Percentiles rank a stretch among this genome's conserved stretches.
These are phyloP conservation scores for Herpetotheres cachinnans DNA, from an alignment of 2,113 vertebrate genomes.

Conservation along the genomic window DNA sequence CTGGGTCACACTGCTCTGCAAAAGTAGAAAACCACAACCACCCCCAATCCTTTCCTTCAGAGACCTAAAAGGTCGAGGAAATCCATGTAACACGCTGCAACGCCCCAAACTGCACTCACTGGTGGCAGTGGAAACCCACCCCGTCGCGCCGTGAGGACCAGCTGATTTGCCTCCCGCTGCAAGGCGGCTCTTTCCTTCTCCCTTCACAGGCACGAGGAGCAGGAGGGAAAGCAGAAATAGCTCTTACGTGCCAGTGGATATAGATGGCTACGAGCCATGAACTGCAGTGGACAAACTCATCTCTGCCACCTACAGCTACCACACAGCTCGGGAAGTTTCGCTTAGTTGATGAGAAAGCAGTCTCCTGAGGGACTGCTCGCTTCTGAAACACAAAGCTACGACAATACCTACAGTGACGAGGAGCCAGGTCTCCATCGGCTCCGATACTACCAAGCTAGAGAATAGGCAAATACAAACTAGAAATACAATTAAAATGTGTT, in stretches of 20 bases:
- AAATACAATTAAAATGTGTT: neutral
- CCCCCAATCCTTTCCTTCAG: too few relatives aligned
- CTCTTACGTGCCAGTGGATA: fast-evolving
- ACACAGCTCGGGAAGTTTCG: neutral
- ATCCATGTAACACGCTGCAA: fast-evolving
- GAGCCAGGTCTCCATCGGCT: fast-evolving
- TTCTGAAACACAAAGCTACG: neutral
- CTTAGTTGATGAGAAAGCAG: neutral
- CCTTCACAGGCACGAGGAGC: neutral
- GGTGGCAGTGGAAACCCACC: neutral
- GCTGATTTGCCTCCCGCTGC: fast-evolving
- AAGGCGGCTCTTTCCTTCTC: neutral
- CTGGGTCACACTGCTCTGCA: neutral
- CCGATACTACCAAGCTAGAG: neutral
- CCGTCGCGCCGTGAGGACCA: fast-evolving
- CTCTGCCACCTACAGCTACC: neutral
- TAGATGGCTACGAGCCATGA: fast-evolving
- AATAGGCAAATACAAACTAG: neutral
- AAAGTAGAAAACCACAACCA: neutral
- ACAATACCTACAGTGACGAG: fast-evolving
- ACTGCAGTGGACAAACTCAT: neutral
- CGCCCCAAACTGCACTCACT: fast-evolving
- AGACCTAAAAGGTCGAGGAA: neutral
- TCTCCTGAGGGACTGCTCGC: neutral
- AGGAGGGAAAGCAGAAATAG: neutral